phyloP scores from a whole-genome alignment of 2,888 invertebrate species.

The Eudemis profundana region DNA sequence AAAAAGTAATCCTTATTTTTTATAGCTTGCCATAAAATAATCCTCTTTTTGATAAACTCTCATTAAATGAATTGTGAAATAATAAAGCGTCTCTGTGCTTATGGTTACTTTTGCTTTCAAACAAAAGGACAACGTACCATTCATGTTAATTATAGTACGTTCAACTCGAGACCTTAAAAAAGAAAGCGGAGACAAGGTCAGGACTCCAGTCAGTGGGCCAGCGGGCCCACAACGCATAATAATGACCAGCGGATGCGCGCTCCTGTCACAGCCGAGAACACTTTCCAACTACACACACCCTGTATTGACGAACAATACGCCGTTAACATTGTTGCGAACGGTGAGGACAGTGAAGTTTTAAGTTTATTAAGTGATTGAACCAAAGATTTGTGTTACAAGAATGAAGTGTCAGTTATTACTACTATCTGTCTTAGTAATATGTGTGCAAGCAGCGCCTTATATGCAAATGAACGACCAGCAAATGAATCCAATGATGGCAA shows the following conservation, averaged over 20 bases:
- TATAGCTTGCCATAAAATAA: too few species aligned
- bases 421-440: conserved; percentile 52
- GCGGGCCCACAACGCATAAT: conserved; percentile 66
- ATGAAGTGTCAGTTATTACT: conserved; percentile 44
- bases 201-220: conserved; percentile 72
- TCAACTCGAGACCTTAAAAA: conserved; percentile 54
- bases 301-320: conserved; percentile 23
- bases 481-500: background rate
- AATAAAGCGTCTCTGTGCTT: too few species aligned
- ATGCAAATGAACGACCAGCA: background rate
- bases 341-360: conserved; percentile 3
- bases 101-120: background rate
- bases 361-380: conserved; percentile 18
- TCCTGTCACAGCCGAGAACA: conserved; percentile 48
- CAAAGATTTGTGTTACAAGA: conserved; percentile 11
- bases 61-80: too few species aligned
- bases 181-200: conserved; percentile 72
- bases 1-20: too few species aligned
- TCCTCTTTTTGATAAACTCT: too few species aligned
- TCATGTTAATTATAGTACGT: conserved; percentile 9
- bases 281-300: conserved; percentile 42
- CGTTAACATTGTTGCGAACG: conserved; percentile 5
- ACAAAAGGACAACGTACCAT: background rate
- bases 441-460: conserved; percentile 57
- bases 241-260: conserved; percentile 54